Conservation (phyloP, 2,113 vertebrate species). For the Lagenorhynchus albirostris region DNA sequence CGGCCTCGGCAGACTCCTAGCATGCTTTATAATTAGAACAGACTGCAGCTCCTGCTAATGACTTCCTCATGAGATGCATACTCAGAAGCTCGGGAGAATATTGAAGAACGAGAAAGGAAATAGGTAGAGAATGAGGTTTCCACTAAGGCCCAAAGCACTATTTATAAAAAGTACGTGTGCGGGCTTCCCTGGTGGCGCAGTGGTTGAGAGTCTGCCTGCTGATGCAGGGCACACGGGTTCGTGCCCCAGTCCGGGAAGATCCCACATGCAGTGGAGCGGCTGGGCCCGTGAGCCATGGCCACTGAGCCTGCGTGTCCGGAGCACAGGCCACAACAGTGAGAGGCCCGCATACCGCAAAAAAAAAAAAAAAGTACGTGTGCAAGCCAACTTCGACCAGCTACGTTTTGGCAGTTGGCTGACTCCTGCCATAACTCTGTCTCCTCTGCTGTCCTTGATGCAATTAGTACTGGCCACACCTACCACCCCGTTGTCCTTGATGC, state of each 20-base stretch:
- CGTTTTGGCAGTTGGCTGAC: background rate
- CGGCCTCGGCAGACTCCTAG: background rate
- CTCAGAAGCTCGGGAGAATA: slow-evolving; percentile 26
- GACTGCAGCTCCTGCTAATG: background rate
- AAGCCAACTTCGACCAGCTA: background rate
- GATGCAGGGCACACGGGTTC: too few species aligned
- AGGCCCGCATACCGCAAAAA: too few species aligned
- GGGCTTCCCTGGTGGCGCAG: too few species aligned
- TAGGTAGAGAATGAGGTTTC: slow-evolving; percentile 40
- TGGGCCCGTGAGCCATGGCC: too few species aligned
- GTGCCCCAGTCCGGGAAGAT: too few species aligned
- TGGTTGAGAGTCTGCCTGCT: too few species aligned
- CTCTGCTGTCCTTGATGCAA: background rate
- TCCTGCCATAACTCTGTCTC: background rate
- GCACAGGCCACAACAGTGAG: too few species aligned
- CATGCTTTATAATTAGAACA: slow-evolving; percentile 57
- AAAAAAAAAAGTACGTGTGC: background rate
- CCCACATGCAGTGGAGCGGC: accelerated
- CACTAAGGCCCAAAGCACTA: background rate
- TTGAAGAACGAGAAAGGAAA: slow-evolving; percentile 42
- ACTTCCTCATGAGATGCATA: slow-evolving; percentile 42
- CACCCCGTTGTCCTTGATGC: background rate
- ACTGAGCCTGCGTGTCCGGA: too few species aligned
- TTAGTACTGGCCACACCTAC: background rate
- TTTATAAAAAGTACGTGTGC: background rate